phyloP scores from a whole-genome alignment of 2,797 vertebrate species.

The Trachurus trachurus region DNA sequence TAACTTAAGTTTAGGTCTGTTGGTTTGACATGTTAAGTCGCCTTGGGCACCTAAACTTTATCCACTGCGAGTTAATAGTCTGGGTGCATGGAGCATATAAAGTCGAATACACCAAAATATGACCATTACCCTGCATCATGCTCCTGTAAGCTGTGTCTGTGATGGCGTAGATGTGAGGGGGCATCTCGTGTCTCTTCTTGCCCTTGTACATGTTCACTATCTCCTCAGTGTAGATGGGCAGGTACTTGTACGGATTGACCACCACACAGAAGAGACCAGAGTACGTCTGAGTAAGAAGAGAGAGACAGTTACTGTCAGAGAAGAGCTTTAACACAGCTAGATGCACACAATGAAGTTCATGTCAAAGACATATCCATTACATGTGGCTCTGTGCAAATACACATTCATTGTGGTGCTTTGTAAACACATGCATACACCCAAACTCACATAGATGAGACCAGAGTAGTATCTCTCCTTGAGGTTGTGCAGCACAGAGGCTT shows the following conservation, averaged over 20 bases:
- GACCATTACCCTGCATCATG: conserved; percentile 96
- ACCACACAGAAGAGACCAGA: conserved; percentile 99
- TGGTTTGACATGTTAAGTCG: no score
- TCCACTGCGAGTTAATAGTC: no score
- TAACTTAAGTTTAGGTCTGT: no score
- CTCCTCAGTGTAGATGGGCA: conserved; percentile 97
- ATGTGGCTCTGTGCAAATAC: not conserved
- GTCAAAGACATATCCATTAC: no score
- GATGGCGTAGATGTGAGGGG: conserved; percentile 98
- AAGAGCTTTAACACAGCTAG: not conserved
- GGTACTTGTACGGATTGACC: conserved; percentile 97
- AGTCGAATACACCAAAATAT: not conserved
- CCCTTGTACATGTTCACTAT: conserved; percentile 99
- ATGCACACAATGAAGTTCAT: not conserved
- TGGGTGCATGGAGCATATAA: no score
- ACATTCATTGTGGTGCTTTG: no score
- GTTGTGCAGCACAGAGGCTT: conserved; percentile 98
- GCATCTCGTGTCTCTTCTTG: conserved; percentile 99
- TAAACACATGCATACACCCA: not conserved
- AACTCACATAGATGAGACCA: conserved; percentile 97
- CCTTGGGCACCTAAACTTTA: no score
- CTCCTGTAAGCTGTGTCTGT: conserved; percentile 97
- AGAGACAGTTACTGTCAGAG: not conserved
- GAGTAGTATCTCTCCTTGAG: conserved; percentile 99
- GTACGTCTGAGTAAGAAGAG: conserved; percentile 88